Conservation (phyloP, 2,113 vertebrate species). For the Malurus elegans region DNA sequence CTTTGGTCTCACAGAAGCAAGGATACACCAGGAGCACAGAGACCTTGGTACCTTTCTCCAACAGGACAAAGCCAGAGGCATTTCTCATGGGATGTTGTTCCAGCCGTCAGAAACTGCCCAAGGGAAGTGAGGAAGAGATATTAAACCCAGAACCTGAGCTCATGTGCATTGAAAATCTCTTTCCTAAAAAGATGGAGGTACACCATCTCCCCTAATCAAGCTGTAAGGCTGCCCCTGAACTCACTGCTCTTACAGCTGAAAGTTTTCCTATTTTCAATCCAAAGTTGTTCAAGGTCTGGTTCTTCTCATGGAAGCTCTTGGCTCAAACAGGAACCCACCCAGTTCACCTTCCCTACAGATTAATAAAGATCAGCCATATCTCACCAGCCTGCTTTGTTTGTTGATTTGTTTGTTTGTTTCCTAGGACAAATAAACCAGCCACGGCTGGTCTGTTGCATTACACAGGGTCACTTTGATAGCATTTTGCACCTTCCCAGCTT, state of each 20-base stretch:
- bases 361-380: background rate
- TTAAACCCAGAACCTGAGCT: background rate
- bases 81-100: background rate
- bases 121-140: background rate
- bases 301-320: background rate
- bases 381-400: background rate
- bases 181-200: background rate
- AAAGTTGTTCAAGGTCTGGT: background rate
- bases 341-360: background rate
- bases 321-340: background rate
- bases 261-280: background rate
- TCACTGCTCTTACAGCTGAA: background rate
- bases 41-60: background rate
- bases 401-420: background rate
- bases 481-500: conserved; percentile 6
- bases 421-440: background rate
- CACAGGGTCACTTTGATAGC: background rate
- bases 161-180: background rate
- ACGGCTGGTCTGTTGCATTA: background rate
- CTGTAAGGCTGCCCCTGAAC: background rate
- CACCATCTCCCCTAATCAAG: background rate
- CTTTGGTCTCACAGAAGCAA: background rate
- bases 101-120: background rate
- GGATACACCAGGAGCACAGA: background rate
- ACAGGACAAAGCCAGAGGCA: background rate